A percentile compares a stretch with the other conserved stretches of the same genome.
These are phyloP conservation scores for Oreotrochilus melanogaster DNA, from an alignment of 2,113 vertebrate species.

Conservation along the genomic window DNA sequence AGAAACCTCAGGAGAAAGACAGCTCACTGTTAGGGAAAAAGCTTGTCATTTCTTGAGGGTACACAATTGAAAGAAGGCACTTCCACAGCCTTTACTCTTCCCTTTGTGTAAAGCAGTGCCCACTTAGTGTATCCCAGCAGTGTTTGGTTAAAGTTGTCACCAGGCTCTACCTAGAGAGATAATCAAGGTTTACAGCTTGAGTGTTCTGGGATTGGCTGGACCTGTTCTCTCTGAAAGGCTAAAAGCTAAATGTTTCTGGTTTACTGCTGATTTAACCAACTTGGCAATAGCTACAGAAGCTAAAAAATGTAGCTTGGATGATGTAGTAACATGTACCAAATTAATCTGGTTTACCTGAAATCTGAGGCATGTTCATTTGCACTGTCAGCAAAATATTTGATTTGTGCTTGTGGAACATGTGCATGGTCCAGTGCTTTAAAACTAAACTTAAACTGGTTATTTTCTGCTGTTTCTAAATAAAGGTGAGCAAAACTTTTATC, in stretches of 20 bases:
- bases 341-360: background rate
- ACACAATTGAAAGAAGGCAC: background rate
- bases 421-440: background rate
- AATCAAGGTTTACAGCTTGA: background rate
- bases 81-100: background rate
- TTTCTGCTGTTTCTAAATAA: background rate
- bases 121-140: background rate
- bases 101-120: background rate
- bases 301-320: background rate
- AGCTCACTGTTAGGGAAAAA: background rate
- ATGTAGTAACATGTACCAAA: background rate
- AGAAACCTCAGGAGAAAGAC: background rate
- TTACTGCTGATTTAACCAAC: background rate
- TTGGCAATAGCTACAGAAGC: background rate
- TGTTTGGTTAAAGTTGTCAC: background rate
- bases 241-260: background rate
- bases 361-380: background rate
- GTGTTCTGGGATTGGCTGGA: background rate
- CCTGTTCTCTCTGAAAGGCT: background rate
- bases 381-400: background rate
- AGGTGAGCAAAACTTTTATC: background rate
- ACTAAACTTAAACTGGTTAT: background rate
- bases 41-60: background rate
- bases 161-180: background rate
- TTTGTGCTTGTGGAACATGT: background rate